Evolutionary conservation across 2,888 invertebrate species (phyloP).

Genomic region (Colletes collaris): DNA sequence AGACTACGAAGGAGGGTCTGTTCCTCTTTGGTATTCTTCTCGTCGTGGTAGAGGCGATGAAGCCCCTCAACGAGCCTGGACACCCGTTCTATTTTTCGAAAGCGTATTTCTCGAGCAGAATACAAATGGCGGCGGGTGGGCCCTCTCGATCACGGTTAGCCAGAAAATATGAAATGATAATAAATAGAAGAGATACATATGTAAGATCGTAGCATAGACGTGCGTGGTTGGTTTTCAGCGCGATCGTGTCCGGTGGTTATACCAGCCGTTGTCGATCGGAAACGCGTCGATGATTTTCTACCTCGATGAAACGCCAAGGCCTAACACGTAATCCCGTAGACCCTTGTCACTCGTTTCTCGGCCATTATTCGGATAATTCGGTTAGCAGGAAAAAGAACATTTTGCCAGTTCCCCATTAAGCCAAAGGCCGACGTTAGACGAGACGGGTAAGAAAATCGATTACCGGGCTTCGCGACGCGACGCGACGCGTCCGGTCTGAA

Average conservation of each 20-base stretch:
- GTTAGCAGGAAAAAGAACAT: conserved; percentile 76
- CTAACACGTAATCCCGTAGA: too few species aligned
- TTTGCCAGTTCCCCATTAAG: conserved; percentile 78
- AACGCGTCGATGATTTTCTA: conserved; percentile 21
- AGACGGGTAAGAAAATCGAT: conserved; percentile 74
- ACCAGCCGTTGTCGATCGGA: conserved; percentile 34
- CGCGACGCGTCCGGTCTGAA: conserved; percentile 57
- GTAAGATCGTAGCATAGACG: neutral
- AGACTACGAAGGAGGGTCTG: conserved; percentile 27
- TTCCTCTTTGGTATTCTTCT: conserved; percentile 61
- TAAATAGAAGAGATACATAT: neutral
- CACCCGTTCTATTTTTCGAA: conserved; percentile 55
- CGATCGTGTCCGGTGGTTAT: conserved; percentile 20
- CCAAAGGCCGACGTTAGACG: conserved; percentile 40
- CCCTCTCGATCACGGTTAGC: neutral
- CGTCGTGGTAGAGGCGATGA: conserved; percentile 38
- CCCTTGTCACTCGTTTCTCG: conserved; percentile 16
- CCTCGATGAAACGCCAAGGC: conserved; percentile 44
- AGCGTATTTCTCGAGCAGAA: conserved; percentile 29
- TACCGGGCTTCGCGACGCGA: conserved; percentile 61
- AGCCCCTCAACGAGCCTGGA: conserved; percentile 38
- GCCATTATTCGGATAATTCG: conserved; percentile 73
- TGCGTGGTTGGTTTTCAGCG: conserved; percentile 38
- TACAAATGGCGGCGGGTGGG: conserved; percentile 29
- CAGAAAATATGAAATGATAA: conserved; percentile 31